Conservation (phyloP, 2,888 invertebrate species). For the Pseudococcus longispinus region DNA sequence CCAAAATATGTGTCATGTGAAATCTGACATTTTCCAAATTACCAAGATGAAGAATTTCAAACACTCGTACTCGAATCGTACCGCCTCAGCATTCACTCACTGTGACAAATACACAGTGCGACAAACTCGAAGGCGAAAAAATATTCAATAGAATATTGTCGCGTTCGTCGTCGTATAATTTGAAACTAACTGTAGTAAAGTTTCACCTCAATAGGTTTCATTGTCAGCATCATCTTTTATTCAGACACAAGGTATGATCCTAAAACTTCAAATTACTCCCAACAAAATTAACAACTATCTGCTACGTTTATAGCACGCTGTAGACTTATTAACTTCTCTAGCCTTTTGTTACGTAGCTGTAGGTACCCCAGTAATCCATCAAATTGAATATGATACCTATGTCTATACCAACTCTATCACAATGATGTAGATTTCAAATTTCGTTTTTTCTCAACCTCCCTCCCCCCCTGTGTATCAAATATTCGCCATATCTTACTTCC, state of each 20-base stretch:
- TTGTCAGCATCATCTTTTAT: conserved; percentile 32
- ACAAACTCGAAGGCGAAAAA: not conserved
- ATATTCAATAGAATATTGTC: not conserved
- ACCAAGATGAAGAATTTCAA: not conserved
- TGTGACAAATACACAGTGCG: conserved; percentile 22
- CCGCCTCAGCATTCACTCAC: not conserved
- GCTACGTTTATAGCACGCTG: conserved; percentile 7
- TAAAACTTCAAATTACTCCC: conserved; percentile 28
- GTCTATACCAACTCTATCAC: not conserved
- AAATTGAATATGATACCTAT: not conserved
- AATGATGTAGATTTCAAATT: too few species aligned
- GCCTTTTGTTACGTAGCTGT: not conserved
- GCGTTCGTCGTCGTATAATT: not conserved
- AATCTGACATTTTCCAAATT: not conserved
- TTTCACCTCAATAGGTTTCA: conserved; percentile 39
- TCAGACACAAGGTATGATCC: conserved; percentile 29
- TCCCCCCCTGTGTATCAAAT: not conserved
- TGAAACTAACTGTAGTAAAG: conserved; percentile 17
- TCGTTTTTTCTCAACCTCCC: too few species aligned
- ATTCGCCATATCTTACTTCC: not conserved
- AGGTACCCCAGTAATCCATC: not conserved
- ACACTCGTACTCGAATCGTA: not conserved
- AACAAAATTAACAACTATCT: conserved; percentile 27
- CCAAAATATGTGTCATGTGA: not conserved
- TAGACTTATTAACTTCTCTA: conserved; percentile 15